These are phyloP conservation scores for Gambusia holbrooki DNA, from an alignment of 2,113 vertebrate species.

Conservation along the genomic window DNA sequence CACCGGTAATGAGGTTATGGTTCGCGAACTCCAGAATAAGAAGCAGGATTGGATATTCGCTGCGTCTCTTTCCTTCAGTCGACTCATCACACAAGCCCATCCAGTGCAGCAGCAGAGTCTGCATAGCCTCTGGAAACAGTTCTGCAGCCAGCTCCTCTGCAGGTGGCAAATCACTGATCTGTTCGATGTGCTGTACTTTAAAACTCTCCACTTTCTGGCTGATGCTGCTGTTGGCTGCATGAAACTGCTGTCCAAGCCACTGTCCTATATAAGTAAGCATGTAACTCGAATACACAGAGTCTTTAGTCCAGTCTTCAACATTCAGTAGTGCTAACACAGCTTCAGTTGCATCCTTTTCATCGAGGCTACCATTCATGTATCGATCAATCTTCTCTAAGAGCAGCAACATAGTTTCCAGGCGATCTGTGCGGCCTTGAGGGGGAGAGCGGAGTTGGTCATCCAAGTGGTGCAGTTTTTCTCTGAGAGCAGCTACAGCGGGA, in stretches of 20 bases:
- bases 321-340: constrained; percentile 70
- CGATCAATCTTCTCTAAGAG: constrained; percentile 71
- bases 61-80: constrained; percentile 77
- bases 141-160: constrained; percentile 80
- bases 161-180: constrained; percentile 83
- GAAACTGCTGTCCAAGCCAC: constrained; percentile 83
- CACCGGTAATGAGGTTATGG: constrained; percentile 86
- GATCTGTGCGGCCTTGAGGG: constrained; percentile 31
- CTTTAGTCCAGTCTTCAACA: constrained; percentile 46
- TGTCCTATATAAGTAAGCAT: constrained; percentile 72
- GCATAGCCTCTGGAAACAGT: constrained; percentile 85
- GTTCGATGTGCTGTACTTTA: constrained; percentile 83
- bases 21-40: constrained; percentile 87
- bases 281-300: constrained; percentile 74
- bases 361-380: constrained; percentile 52
- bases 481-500: constrained; percentile 20
- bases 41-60: constrained; percentile 84
- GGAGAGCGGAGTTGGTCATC: constrained; percentile 47
- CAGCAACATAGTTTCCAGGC: constrained; percentile 51
- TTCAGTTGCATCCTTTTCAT: constrained; percentile 65
- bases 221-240: constrained; percentile 77
- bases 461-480: constrained; percentile 60
- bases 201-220: constrained; percentile 83
- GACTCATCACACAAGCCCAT: constrained; percentile 83
- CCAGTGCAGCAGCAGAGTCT: constrained; percentile 81